Base-by-base conservation (phyloP, 92 coral and sea anemone species). In the Palythoa heliodiscus region DNA sequence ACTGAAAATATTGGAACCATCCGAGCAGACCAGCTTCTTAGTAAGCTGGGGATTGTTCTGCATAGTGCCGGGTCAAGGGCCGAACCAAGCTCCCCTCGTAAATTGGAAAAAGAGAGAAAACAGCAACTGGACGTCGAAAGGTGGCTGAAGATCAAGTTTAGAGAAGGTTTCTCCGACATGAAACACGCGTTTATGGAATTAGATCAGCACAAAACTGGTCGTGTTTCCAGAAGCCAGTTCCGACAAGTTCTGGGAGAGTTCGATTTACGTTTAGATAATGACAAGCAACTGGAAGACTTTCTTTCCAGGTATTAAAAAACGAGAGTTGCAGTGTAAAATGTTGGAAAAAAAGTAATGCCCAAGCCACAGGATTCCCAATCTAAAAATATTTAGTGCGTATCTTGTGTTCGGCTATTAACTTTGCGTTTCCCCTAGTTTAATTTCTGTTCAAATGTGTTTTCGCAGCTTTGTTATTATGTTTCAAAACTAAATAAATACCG, bases 161-260 rank as follows among this genome's bases (percentile, higher is more conserved):
- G 99, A 37, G 99, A 97, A 53, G 96, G 98, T 0, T 97, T 94
- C 63, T 97, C 99, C 20, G 99, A 97, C 77, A 97, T 97, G 98
- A 97, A 95, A 69, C 99, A 97, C 79, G 99, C 95, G 4, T 97
- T 97, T 73, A 92, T 91, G 92, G 99, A 97, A 73, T 25, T 97
- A n/a, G 99, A 97, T 87, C 74, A 95, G 52, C 96, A 97, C 86
- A 90, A 98, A 61, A 97, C 95, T 12, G 99, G 99, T 15, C 92
- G 98, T 14, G 95, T 95, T n/a, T 87, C 89, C 25, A 89, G 89
- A 52, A 96, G 91, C 67, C 91, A 95, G 40, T 97, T 97, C 85
- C 89, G 95, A 22, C 90, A 89, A 3, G 99, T 97, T 40, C 76
- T 97, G 88, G 90, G 78, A 15, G 99, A 97, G 74, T 97, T 92